Evolutionary conservation across 2,888 invertebrate genomes (phyloP), one percentile per base, ranked within the genome.

Genomic region (Lithophane semibrunnea): DNA sequence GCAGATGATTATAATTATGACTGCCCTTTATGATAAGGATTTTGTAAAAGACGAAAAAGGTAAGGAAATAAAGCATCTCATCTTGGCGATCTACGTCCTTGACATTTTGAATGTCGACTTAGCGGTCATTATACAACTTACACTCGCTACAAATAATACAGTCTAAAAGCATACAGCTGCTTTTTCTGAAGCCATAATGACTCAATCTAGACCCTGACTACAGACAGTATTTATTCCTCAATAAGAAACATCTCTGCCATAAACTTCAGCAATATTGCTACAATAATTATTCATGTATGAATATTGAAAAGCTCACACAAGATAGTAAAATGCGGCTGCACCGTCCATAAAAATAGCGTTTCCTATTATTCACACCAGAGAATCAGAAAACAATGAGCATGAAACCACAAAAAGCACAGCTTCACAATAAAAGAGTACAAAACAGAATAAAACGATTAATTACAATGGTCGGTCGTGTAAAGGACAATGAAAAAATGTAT

Each of bases 401-500:
- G 16, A 37, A 73, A 56, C 63, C 52, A n/a, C 29, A 86, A 83
- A 84, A 77, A 86, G 9, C 66, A 70, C 56, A 86, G 49, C 29
- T 47, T 68, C n/a, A 74, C 44, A 86, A 86, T 79, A 84, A 88
- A 87, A 75, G 37, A 79, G 69, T 68, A 84, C 70, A 81, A 37
- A 88, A 73, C 68, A 37, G 63, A 77, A 80, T 58, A 77, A 72
- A 85, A 77, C 82, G 52, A 87, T 87, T 87, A 87, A 87, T 87
- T 88, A 88, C 78, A 82, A 61, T 61, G 75, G 79, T 77, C 71
- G 47, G 47, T 73, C 47, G 84, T 85, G 66, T 82, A 80, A 76
- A 67, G 75, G 73, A 85, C 85, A 87, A 84, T 88, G 87, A 77
- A 88, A 85, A 84, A 85, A 86, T 88, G 77, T 77, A 75, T 82